Percentiles rank a stretch among this genome's conserved stretches.
Evolutionary conservation across 2,797 vertebrate genomes (phyloP).

Genomic region (Melopsittacus undulatus): DNA sequence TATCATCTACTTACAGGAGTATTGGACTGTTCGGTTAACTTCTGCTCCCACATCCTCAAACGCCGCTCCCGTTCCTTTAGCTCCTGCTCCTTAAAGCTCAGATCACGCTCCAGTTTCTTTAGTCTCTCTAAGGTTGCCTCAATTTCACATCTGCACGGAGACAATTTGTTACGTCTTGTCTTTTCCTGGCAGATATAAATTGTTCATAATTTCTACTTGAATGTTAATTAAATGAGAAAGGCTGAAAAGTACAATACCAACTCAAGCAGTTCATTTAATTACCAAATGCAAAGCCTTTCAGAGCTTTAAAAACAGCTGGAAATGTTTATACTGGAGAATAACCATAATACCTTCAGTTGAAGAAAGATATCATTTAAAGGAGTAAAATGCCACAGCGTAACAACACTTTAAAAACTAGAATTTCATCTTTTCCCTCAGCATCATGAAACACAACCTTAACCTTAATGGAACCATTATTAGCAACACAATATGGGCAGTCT

Average conservation of each 20-base stretch:
- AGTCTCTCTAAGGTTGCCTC: conserved; percentile 96
- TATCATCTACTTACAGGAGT: conserved; percentile 87
- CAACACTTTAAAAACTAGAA: background rate
- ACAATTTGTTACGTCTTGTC: conserved; percentile 63
- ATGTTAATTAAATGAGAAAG: conserved; percentile 66
- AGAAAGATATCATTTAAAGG: conserved; percentile 5
- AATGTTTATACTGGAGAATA: conserved; percentile 25
- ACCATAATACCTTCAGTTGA: background rate
- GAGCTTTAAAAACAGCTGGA: conserved; percentile 31
- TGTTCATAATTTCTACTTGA: conserved; percentile 48
- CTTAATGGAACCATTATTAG: background rate
- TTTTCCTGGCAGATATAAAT: conserved; percentile 54
- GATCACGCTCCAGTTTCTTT: conserved; percentile 97
- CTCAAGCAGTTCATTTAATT: conserved; percentile 67
- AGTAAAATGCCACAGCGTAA: background rate
- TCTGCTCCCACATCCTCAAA: conserved; percentile 97
- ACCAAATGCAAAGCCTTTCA: conserved; percentile 33
- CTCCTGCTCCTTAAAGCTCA: conserved; percentile 97
- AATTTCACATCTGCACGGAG: conserved; percentile 89
- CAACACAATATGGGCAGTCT: background rate
- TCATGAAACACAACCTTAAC: background rate
- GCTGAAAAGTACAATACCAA: conserved; percentile 56
- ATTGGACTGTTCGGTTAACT: conserved; percentile 95
- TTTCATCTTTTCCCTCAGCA: background rate
- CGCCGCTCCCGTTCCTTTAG: conserved; percentile 93